Base-by-base conservation (phyloP, 2,888 invertebrate species). In the Prenolepis imparis region DNA sequence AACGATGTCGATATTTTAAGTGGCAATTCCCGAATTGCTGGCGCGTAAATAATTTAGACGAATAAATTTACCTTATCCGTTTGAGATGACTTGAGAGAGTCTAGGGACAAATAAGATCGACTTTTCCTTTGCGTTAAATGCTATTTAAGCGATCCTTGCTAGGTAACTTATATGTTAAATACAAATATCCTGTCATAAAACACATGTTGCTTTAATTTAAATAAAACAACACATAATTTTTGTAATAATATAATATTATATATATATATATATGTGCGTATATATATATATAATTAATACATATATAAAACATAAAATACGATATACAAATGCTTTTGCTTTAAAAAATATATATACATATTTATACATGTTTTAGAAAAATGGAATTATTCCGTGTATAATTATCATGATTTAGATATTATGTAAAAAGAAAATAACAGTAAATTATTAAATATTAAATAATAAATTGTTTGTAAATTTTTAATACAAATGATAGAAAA, bases 111-210 rank as follows among this genome's bases (percentile, higher is more conserved):
- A 64, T 78, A 85, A 85, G 66, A 36, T 24, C 28, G 52, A 67
- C 66, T 68, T 64, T 67, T 52, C 59, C 85, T 85, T 85, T 85
- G 52, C 61, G 57, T 85, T 85, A 85, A 85, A 78, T 85, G 80
- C 57, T 66, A 61, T n/a, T 73, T 67, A 85, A 85, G 55, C 59
- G 73, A 57, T 81, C 59, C 55, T 52, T 67, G 39, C 44, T 57
- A 12, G 21, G 8, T 77, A 41, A 12, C 55, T 66, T 75, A 66
- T 18, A 32, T 55, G 44, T 80, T 55, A 83, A 78, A 63, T 44
- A 32, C 55, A 15, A 41, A 6, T 28, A 52, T 64, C 18, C 36
- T 36, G 36, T 75, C 48, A 36, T 18, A 6, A 75, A 39, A 64
- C 18, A 36, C 36, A 24, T 75, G 64, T 75, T 75, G 75, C 36